Percentiles rank a stretch among this genome's conserved stretches.
phyloP scores from a whole-genome alignment of 2,113 vertebrate genomes.

The Dasypus novemcinctus region DNA sequence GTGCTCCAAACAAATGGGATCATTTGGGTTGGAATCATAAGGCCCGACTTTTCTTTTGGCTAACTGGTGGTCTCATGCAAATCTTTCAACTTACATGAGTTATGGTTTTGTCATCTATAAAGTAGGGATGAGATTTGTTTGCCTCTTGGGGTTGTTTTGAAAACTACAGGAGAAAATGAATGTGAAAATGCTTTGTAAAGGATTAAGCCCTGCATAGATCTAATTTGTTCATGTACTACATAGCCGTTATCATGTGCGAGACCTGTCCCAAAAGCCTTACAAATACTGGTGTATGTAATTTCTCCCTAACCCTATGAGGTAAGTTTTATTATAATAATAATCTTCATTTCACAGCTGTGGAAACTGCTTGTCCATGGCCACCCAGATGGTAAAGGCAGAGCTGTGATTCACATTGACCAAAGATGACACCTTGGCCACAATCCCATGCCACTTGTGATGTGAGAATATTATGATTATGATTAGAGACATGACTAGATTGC shows the following conservation, averaged over 20 bases:
- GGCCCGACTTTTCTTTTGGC: not conserved
- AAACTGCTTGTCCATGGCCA: not conserved
- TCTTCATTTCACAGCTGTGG: slow-evolving; percentile 28
- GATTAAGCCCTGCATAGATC: slow-evolving; percentile 3
- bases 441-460: not conserved
- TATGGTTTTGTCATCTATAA: slow-evolving; percentile 1
- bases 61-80: not conserved
- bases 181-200: slow-evolving; percentile 39
- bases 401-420: not conserved
- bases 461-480: not conserved
- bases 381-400: not conserved
- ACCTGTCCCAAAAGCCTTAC: slow-evolving; percentile 47
- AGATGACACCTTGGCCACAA: not conserved
- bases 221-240: slow-evolving; percentile 57
- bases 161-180: slow-evolving; percentile 58
- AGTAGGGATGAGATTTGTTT: not conserved
- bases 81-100: not conserved
- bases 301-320: slow-evolving; percentile 26
- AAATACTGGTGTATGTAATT: slow-evolving; percentile 59
- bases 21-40: not conserved
- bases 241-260: slow-evolving; percentile 30
- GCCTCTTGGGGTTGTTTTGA: not conserved
- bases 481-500: not conserved
- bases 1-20: not conserved
- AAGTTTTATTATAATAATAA: slow-evolving; percentile 10